Evolutionary conservation across 1,140 invertebrate genomes (phyloP).

Genomic region (Chironomus tepperi): DNA sequence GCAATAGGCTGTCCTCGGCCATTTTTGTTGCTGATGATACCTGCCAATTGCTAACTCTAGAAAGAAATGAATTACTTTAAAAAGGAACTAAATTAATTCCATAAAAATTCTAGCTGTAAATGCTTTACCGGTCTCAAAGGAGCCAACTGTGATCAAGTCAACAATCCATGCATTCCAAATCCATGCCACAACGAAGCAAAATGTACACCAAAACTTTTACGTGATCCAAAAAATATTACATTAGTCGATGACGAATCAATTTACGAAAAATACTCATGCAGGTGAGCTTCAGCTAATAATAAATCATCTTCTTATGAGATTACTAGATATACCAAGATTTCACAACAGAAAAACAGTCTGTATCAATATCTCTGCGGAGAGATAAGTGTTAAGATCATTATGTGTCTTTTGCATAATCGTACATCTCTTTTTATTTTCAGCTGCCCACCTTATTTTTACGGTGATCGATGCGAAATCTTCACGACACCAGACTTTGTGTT

Average conservation of each 20-base stretch:
- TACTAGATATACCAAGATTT: neutral
- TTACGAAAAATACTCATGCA: constrained; percentile 39
- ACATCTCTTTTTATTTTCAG: neutral
- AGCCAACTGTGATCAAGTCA: constrained; percentile 37
- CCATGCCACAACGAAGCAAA: constrained; percentile 46
- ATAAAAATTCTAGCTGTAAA: constrained; percentile 38
- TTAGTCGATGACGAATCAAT: constrained; percentile 26
- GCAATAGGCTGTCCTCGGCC: too few relatives aligned
- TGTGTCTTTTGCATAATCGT: too few relatives aligned
- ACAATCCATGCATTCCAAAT: constrained; percentile 47
- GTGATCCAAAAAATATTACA: neutral
- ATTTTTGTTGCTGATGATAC: too few relatives aligned
- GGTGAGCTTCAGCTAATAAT: neutral
- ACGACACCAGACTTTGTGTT: constrained; percentile 44
- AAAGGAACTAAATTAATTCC: too few relatives aligned
- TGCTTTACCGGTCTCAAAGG: constrained; percentile 47
- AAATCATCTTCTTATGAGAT: neutral
- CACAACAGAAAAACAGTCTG: too few relatives aligned
- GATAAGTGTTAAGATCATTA: too few relatives aligned
- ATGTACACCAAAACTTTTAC: constrained; percentile 40
- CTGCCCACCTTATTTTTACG: constrained; percentile 39
- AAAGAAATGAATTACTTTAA: too few relatives aligned
- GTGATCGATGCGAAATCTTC: constrained; percentile 41
- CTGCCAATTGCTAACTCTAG: too few relatives aligned
- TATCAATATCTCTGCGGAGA: too few relatives aligned